These are phyloP conservation scores for Syngnathus acus DNA, from an alignment of 2,797 vertebrate species.

Conservation along the genomic window DNA sequence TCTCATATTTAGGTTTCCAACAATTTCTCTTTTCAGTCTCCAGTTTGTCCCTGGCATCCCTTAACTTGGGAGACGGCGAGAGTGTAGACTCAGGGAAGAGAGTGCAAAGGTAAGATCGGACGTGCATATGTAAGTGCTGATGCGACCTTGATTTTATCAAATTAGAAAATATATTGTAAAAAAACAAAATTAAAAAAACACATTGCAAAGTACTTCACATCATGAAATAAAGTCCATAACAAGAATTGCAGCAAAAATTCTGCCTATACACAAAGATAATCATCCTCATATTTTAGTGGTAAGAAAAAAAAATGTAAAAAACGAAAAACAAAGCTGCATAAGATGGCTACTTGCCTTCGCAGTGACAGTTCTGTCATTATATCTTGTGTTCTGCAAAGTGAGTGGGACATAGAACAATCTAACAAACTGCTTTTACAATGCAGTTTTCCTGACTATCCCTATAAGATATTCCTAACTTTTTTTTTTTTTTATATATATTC, in stretches of 20 bases:
- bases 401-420: background rate
- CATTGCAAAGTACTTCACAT: no score
- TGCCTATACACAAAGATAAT: background rate
- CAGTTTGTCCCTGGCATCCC: slow-evolving; percentile 90
- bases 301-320: background rate
- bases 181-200: no score
- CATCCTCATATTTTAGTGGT: background rate
- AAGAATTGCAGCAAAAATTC: background rate
- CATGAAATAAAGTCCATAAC: background rate
- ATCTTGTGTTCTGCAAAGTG: background rate
- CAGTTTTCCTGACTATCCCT: slow-evolving; percentile 5
- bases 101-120: slow-evolving; percentile 78
- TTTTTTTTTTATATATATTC: slow-evolving; percentile 11
- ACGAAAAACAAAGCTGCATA: no score
- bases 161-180: no score
- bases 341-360: background rate
- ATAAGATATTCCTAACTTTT: slow-evolving; percentile 26
- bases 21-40: slow-evolving; percentile 91
- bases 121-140: background rate
- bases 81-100: slow-evolving; percentile 87
- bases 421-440: background rate
- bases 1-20: slow-evolving; percentile 76
- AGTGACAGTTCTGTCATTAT: background rate
- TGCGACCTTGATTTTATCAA: background rate
- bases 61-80: slow-evolving; percentile 86